Percentiles rank a stretch among this genome's conserved stretches.
Evolutionary conservation across 2,888 invertebrate species (phyloP).

Genomic region (Trichacis sp.): DNA sequence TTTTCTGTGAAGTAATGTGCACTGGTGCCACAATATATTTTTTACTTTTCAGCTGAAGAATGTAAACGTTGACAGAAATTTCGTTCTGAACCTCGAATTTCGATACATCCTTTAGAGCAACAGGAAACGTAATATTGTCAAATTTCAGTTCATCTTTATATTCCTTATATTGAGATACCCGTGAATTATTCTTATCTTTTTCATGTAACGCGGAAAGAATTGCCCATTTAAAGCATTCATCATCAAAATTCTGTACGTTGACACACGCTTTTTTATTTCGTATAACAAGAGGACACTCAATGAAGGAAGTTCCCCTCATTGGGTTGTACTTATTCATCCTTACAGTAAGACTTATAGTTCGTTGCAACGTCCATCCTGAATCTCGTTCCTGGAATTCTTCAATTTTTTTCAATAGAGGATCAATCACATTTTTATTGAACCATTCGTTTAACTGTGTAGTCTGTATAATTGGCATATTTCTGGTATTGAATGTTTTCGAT

Average conservation of each 20-base stretch:
- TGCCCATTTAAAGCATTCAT: not conserved
- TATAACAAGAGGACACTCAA: slow-evolving; percentile 34
- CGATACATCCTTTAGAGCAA: too few species aligned
- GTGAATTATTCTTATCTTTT: too few species aligned
- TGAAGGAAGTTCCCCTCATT: slow-evolving; percentile 33
- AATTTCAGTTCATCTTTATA: too few species aligned
- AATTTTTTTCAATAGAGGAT: slow-evolving; percentile 20
- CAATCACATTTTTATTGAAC: slow-evolving; percentile 20
- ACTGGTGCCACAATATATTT: too few species aligned
- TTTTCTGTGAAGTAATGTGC: too few species aligned
- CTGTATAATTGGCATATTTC: not conserved
- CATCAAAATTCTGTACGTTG: slow-evolving; percentile 6
- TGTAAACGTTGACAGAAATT: too few species aligned
- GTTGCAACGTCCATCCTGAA: slow-evolving; percentile 46
- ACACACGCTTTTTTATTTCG: slow-evolving; percentile 16
- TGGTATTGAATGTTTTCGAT: too few species aligned
- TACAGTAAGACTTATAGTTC: slow-evolving; percentile 28
- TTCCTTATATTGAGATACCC: too few species aligned
- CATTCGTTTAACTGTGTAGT: slow-evolving; percentile 14
- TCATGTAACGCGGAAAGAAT: too few species aligned
- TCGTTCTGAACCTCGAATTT: too few species aligned
- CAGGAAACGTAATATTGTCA: too few species aligned
- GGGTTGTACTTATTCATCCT: slow-evolving; percentile 44
- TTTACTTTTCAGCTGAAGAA: too few species aligned
- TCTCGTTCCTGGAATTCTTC: slow-evolving; percentile 51